phyloP scores from a whole-genome alignment of 1,140 invertebrate species.

The Ylistrum balloti region DNA sequence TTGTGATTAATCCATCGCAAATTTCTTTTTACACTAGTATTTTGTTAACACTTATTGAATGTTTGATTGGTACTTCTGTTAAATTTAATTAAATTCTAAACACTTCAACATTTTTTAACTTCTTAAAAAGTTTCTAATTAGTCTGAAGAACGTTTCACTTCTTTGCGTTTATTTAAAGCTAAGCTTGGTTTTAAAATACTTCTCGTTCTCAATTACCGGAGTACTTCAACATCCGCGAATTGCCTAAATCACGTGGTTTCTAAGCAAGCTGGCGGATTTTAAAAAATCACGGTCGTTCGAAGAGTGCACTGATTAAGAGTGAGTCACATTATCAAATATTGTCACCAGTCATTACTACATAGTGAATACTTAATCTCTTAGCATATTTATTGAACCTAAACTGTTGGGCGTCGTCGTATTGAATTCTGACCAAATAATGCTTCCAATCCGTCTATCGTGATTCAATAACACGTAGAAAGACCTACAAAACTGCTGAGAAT shows the following conservation, averaged over 20 bases:
- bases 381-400: slow-evolving; percentile 26
- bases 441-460: neutral
- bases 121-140: neutral
- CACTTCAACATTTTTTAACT: neutral
- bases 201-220: neutral
- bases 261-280: neutral
- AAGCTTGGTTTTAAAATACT: neutral
- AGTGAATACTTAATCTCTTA: neutral
- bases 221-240: neutral
- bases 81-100: slow-evolving; percentile 10
- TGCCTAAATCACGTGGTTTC: neutral
- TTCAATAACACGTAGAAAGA: slow-evolving; percentile 8
- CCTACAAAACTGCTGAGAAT: neutral
- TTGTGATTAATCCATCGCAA: neutral
- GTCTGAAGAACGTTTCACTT: neutral
- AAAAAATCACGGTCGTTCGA: neutral
- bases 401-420: neutral
- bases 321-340: neutral
- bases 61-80: neutral
- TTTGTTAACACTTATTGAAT: neutral
- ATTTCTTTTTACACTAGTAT: neutral
- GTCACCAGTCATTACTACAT: neutral
- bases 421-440: slow-evolving; percentile 13
- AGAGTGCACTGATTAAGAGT: neutral
- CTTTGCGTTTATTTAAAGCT: neutral